Conservation (phyloP, 2,888 invertebrate genomes). For the Chaitophorus viminalis region DNA sequence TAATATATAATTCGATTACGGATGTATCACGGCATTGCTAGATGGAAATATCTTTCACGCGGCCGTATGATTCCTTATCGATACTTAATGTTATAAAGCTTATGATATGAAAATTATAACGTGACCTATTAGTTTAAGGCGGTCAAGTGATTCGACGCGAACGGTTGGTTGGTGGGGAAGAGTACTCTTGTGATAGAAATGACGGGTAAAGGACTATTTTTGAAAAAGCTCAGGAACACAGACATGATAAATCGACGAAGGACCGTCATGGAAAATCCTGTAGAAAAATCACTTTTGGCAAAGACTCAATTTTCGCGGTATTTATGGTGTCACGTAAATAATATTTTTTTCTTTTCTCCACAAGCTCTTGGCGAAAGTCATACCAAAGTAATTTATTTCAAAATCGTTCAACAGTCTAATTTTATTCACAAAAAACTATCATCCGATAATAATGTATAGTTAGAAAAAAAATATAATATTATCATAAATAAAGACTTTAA, state of each 20-base stretch:
- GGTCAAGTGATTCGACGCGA: neutral
- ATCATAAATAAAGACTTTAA: neutral
- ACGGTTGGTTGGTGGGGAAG: neutral
- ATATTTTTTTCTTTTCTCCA: neutral
- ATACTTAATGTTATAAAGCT: too few relatives aligned
- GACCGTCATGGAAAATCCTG: neutral
- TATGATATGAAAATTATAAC: neutral
- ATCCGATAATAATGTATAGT: neutral
- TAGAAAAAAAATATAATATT: neutral
- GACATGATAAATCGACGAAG: constrained; percentile 8
- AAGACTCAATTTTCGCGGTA: constrained; percentile 32
- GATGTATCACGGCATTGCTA: too few relatives aligned
- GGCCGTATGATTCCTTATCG: too few relatives aligned
- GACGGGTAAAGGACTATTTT: neutral
- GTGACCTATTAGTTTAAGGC: neutral
- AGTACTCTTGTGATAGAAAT: too few relatives aligned
- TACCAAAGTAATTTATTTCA: constrained; percentile 19
- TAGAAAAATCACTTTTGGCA: constrained; percentile 39
- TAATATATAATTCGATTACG: too few relatives aligned
- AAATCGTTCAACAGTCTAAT: constrained; percentile 34
- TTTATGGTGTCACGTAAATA: constrained; percentile 15
- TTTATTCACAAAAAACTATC: neutral
- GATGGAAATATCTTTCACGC: too few relatives aligned
- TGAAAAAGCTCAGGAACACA: neutral
- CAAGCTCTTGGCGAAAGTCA: neutral